Conservation (phyloP, 2,888 invertebrate species). For the Thyatira batis region DNA sequence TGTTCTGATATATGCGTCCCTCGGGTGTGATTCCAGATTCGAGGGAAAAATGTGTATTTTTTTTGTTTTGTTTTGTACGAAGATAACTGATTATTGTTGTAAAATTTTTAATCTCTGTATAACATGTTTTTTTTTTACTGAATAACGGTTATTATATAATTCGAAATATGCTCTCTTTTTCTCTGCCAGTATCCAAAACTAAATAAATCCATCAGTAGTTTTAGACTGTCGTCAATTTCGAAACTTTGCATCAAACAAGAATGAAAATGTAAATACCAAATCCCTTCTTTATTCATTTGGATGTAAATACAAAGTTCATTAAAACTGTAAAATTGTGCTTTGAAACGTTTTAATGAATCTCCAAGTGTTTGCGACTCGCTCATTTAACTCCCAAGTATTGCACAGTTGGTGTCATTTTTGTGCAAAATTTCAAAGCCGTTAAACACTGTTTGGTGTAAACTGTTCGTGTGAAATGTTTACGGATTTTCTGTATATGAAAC, state of each 20-base stretch:
- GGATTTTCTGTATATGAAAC: background rate
- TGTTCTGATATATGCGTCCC: background rate
- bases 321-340: background rate
- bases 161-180: background rate
- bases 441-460: background rate
- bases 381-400: background rate
- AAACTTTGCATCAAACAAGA: background rate
- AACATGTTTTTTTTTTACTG: background rate
- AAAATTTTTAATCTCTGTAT: background rate
- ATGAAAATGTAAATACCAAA: background rate
- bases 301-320: background rate
- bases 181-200: too few species aligned
- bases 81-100: slow-evolving; percentile 1
- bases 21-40: background rate
- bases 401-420: background rate
- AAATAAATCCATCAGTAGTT: too few species aligned
- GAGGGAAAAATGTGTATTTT: background rate
- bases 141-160: background rate
- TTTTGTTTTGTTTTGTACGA: background rate
- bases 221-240: too few species aligned
- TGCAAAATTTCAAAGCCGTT: background rate
- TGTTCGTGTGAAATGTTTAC: background rate
- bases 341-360: background rate
- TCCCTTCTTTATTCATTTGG: background rate
- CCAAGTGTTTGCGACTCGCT: background rate